These are phyloP conservation scores for Balearica regulorum DNA, from an alignment of 2,797 vertebrate species.

Conservation along the genomic window DNA sequence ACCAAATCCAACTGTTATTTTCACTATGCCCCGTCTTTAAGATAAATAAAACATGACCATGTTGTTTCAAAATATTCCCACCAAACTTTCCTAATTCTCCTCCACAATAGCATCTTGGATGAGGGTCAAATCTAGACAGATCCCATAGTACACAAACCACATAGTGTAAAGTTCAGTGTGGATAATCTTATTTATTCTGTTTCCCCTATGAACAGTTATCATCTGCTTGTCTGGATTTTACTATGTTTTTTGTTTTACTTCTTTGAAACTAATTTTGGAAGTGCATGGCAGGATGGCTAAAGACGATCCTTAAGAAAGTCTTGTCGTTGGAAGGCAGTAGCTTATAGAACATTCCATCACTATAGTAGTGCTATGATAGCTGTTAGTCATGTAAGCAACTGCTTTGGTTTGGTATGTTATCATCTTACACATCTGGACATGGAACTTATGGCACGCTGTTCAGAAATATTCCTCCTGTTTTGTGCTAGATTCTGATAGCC, in stretches of 20 bases:
- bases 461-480: neutral
- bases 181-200: neutral
- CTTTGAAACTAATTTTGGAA: neutral
- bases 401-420: neutral
- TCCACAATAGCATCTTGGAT: neutral
- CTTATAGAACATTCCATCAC: neutral
- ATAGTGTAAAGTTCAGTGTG: neutral
- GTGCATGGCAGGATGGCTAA: neutral
- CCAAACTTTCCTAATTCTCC: neutral
- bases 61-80: neutral
- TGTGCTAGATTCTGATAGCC: neutral
- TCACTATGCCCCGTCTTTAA: neutral
- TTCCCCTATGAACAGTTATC: neutral
- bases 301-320: neutral
- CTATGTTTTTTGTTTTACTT: rapidly evolving
- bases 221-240: neutral
- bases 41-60: neutral
- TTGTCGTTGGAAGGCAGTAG: neutral
- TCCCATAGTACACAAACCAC: neutral
- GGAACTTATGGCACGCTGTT: neutral
- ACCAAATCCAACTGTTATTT: neutral
- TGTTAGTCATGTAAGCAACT: neutral
- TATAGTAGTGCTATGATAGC: neutral
- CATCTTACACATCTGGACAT: neutral
- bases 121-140: neutral